Evolutionary conservation across 1,140 invertebrate species (phyloP), one percentile per base, ranked within the genome.

Genomic region (Chrysomallon squamiferum): DNA sequence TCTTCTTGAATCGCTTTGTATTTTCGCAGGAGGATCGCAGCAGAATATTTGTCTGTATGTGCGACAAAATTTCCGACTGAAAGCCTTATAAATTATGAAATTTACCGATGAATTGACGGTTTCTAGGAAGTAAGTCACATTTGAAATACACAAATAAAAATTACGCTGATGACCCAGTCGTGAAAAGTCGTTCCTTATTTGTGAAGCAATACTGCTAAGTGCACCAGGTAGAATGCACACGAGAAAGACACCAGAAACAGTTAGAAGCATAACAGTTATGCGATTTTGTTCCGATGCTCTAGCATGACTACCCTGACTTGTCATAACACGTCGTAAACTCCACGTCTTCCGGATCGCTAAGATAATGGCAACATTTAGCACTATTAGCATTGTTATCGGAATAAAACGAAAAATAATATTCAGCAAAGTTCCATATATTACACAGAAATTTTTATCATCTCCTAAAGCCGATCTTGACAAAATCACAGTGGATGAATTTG

Each of bases 1-100:
- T 33, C 35, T 63, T 33, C 38, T 29, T 35, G 61, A 63, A 30
- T 25, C 62, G 29, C 49, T 35, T 11, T 20, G 30, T 45, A 18
- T 47, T 22, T 6, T 45, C 11, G 50, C 22, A 3, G 25, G 58
- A 3, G 29, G n/a, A 20, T 18, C 32, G 60, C 76, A 79, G 62
- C 73, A 77, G 65, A 81, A 81, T n/a, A 69, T 76, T 66, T 79
- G 71, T 50, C 74, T 75, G 59, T 78, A 81, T n/a, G 71, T 72
- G 7, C 62, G 43, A 9, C 59, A 59, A 69, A 81, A 81, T 59
- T 76, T 77, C 43, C 64, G 59, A 70, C 77, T 78, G 25, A 81
- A 69, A 0, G 68, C 72, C 77, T 79, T 81, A 59, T 81, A 81
- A 47, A 81, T 81, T 29, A 81, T 56, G 27, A 81, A 81, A 62